These are phyloP conservation scores for Dinomys branickii DNA, from an alignment of 2,113 vertebrate species.

Conservation along the genomic window DNA sequence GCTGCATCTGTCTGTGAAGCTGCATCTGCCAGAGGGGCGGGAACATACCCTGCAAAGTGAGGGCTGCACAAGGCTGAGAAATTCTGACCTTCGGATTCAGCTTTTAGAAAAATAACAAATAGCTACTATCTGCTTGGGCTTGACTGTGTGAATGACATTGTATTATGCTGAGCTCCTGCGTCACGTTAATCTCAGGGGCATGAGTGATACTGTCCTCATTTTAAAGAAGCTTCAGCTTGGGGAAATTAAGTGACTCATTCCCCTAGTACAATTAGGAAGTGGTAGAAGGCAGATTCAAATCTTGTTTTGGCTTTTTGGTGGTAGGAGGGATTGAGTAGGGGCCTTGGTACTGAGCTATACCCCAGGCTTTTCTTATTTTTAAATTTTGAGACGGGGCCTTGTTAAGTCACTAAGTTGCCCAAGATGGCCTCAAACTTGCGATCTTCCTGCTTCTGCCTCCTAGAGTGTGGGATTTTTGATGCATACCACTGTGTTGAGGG, in stretches of 20 bases:
- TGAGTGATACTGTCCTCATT: background rate
- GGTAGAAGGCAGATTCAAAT: background rate
- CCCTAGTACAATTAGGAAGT: background rate
- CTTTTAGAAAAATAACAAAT: background rate
- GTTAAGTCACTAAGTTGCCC: background rate
- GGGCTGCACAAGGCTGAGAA: background rate
- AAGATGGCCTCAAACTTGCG: background rate
- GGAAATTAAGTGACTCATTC: background rate
- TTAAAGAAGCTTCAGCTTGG: background rate
- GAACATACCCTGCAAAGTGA: background rate
- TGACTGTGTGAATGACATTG: background rate
- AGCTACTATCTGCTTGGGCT: background rate
- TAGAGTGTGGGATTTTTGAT: background rate
- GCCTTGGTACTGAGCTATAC: background rate
- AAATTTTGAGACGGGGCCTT: background rate
- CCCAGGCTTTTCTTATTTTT: background rate
- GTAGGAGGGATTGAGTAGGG: background rate
- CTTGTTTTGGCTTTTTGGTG: background rate
- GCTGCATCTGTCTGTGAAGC: conserved; percentile 1
- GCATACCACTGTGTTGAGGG: background rate
- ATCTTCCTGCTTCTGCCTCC: background rate
- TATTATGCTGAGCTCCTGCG: background rate
- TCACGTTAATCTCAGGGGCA: background rate
- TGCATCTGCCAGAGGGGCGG: background rate
- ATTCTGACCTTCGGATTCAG: background rate